Percentiles rank a stretch among this genome's conserved stretches.
Evolutionary conservation across 2,113 vertebrate genomes (phyloP).

Genomic region (Gobius niger): DNA sequence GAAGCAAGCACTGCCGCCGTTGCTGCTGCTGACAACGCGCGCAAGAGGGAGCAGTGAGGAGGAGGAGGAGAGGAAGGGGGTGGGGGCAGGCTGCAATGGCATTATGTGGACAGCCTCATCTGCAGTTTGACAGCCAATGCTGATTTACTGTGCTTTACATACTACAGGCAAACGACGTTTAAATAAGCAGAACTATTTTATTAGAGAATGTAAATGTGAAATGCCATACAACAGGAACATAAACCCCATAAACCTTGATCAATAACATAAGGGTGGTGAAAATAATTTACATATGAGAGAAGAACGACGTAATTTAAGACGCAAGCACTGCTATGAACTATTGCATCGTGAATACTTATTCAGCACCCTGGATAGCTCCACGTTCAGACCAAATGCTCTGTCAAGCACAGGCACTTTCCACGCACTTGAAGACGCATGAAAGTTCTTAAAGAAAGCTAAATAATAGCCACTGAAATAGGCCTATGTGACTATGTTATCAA

Average conservation of each 20-base stretch:
- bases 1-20: conserved; percentile 56
- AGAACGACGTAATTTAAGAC: background rate
- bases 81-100: conserved; percentile 52
- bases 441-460: too few relatives aligned
- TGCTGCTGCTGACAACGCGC: conserved; percentile 59
- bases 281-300: background rate
- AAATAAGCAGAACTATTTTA: conserved; percentile 22
- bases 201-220: conserved; percentile 1
- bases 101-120: conserved; percentile 58
- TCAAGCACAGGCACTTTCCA: background rate
- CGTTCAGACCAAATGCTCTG: background rate
- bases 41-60: conserved; percentile 69
- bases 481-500: too few relatives aligned
- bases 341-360: background rate
- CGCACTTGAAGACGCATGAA: background rate
- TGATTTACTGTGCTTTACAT: conserved; percentile 57
- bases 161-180: conserved; percentile 22
- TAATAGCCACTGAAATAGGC: too few relatives aligned
- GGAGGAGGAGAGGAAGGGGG: conserved; percentile 49
- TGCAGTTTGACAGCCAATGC: conserved; percentile 42
- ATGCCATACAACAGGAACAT: conserved; percentile 9
- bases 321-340: background rate
- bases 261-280: background rate
- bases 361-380: conserved; percentile 12
- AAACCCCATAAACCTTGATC: background rate